Evolutionary conservation across 2,888 invertebrate species (phyloP).

Genomic region (Chalcis sispes): DNA sequence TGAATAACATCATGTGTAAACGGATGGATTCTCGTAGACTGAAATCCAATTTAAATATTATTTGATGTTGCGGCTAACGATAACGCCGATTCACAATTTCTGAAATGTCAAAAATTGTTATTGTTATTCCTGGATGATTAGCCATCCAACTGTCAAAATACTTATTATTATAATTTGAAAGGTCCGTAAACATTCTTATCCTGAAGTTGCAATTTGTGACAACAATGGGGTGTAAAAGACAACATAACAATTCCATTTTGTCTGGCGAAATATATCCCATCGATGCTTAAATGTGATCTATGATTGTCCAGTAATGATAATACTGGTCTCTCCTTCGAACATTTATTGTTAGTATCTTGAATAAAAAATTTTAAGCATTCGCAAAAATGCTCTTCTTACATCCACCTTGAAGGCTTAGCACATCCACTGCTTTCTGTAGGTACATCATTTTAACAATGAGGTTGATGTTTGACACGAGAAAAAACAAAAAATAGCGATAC

Average conservation of each 20-base stretch:
- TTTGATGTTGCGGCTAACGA: slow-evolving; percentile 47
- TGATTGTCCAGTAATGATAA: slow-evolving; percentile 65
- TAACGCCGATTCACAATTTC: slow-evolving; percentile 57
- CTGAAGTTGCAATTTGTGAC: slow-evolving; percentile 69
- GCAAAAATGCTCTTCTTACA: slow-evolving; percentile 64
- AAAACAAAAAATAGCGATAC: slow-evolving; percentile 69
- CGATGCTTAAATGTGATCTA: slow-evolving; percentile 51
- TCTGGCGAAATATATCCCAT: slow-evolving; percentile 65
- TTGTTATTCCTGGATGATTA: slow-evolving; percentile 61
- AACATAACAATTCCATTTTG: slow-evolving; percentile 68
- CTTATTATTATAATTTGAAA: slow-evolving; percentile 65
- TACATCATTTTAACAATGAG: slow-evolving; percentile 62
- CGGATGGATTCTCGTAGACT: slow-evolving; percentile 59
- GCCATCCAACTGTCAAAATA: slow-evolving; percentile 66
- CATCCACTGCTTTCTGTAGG: slow-evolving; percentile 63
- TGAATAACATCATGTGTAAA: slow-evolving; percentile 59
- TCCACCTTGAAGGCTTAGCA: slow-evolving; percentile 64
- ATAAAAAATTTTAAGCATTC: slow-evolving; percentile 63
- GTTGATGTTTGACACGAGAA: slow-evolving; percentile 60
- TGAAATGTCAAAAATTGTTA: slow-evolving; percentile 65
- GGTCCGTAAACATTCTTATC: slow-evolving; percentile 67
- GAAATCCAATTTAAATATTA: slow-evolving; percentile 59
- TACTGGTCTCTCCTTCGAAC: slow-evolving; percentile 61
- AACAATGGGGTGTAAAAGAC: slow-evolving; percentile 68
- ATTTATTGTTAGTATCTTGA: slow-evolving; percentile 58